These are phyloP conservation scores for Dipodomys stephensi DNA, from an alignment of 2,113 vertebrate genomes.

Conservation along the genomic window DNA sequence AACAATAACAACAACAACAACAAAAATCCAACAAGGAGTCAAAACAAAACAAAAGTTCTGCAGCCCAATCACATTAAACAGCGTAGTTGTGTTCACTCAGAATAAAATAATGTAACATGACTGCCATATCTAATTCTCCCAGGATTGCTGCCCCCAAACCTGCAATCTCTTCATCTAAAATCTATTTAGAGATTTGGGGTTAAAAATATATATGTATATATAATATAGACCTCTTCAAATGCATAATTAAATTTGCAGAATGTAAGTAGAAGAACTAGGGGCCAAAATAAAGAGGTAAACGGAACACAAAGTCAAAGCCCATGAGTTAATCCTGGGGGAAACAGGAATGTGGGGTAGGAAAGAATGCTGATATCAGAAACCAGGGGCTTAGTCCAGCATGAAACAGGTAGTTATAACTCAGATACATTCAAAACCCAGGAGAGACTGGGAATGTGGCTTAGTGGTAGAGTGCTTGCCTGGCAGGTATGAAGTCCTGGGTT, in stretches of 20 bases:
- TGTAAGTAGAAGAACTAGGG: neutral
- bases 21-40: neutral
- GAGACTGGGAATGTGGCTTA: too few relatives aligned
- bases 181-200: conserved; percentile 8
- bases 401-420: neutral
- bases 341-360: neutral
- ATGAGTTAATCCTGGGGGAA: neutral
- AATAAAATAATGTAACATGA: neutral
- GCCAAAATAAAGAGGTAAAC: conserved; percentile 33
- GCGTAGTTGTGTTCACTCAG: neutral
- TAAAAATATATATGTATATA: neutral
- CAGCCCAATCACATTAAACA: neutral
- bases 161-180: neutral
- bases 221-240: neutral
- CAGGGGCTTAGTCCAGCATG: neutral
- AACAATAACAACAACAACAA: conserved; percentile 17
- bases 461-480: too few relatives aligned
- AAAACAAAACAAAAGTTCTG: neutral
- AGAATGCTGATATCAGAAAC: neutral
- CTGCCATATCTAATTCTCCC: neutral
- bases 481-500: too few relatives aligned
- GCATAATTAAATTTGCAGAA: neutral
- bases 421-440: neutral
- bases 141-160: neutral
- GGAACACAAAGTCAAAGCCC: neutral